phyloP scores from a whole-genome alignment of 1,140 invertebrate species.

The Rhyzopertha dominica region DNA sequence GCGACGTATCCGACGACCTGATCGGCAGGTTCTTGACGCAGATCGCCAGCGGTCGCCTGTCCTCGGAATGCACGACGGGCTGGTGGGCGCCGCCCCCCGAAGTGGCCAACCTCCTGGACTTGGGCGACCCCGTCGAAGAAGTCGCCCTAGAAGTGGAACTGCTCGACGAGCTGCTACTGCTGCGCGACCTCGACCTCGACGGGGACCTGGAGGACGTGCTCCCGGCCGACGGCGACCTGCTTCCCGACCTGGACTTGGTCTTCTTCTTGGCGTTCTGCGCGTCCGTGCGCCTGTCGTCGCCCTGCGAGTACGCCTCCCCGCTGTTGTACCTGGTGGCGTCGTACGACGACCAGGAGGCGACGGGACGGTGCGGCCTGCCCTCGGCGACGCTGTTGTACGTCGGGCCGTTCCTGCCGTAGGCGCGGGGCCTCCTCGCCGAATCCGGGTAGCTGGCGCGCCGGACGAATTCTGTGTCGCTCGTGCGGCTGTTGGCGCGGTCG shows the following conservation, averaged over 20 bases:
- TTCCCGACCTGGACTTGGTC: conserved; percentile 50
- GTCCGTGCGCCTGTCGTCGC: conserved; percentile 39
- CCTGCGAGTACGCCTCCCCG: conserved; percentile 36
- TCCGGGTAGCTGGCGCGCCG: too few species aligned
- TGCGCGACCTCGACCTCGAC: conserved; percentile 51
- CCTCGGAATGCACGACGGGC: conserved; percentile 55
- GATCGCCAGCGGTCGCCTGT: conserved; percentile 78
- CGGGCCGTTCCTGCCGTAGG: conserved; percentile 8
- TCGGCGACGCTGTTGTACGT: conserved; percentile 36
- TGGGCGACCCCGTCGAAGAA: conserved; percentile 40
- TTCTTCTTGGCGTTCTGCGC: conserved; percentile 43
- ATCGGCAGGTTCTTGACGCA: conserved; percentile 87
- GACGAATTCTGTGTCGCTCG: conserved; percentile 34
- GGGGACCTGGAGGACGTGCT: conserved; percentile 51
- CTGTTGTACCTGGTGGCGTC: conserved; percentile 19
- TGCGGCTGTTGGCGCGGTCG: conserved; percentile 44
- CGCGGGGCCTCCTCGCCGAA: too few species aligned
- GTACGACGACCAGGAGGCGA: conserved; percentile 42
- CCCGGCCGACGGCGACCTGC: conserved; percentile 46
- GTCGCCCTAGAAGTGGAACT: conserved; percentile 39
- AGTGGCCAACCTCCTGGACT: conserved; percentile 44
- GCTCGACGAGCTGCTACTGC: conserved; percentile 45
- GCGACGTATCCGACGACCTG: conserved; percentile 84
- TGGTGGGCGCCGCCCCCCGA: conserved; percentile 45
- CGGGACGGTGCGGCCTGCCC: conserved; percentile 29